phyloP scores from a whole-genome alignment of 1,140 invertebrate genomes.

The Neodiprion pinetum region DNA sequence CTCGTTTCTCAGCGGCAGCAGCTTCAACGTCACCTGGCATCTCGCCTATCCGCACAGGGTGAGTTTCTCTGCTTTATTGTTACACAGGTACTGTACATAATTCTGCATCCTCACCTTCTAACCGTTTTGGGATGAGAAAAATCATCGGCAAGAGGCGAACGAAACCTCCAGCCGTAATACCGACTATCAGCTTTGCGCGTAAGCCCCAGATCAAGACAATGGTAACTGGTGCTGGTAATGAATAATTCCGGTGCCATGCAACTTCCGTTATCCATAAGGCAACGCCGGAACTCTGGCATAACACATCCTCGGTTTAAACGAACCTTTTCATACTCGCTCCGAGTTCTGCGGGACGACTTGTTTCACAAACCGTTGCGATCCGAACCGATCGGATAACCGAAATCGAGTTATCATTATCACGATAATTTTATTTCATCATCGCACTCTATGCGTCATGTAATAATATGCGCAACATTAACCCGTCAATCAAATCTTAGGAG shows the following conservation, averaged over 20 bases:
- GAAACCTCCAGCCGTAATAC: not conserved
- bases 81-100: conserved; percentile 10
- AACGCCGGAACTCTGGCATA: conserved; percentile 15
- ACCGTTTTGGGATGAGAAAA: not conserved
- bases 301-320: not conserved
- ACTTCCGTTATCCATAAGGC: conserved; percentile 11
- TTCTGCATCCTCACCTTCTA: not conserved
- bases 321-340: no score
- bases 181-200: not conserved
- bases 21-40: conserved; percentile 93
- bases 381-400: no score
- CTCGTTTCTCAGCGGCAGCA: conserved; percentile 80
- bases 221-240: not conserved
- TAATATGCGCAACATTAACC: no score
- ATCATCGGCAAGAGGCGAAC: not conserved
- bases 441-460: no score
- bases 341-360: no score
- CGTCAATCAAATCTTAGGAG: no score
- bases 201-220: not conserved
- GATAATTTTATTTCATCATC: no score
- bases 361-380: no score
- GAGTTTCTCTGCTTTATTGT: conserved; percentile 58
- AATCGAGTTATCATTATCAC: no score
- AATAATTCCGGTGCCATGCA: conserved; percentile 10
- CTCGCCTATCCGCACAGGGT: conserved; percentile 92